Evolutionary conservation across 2,113 vertebrate species (phyloP).

Genomic region (Orthonyx spaldingii): DNA sequence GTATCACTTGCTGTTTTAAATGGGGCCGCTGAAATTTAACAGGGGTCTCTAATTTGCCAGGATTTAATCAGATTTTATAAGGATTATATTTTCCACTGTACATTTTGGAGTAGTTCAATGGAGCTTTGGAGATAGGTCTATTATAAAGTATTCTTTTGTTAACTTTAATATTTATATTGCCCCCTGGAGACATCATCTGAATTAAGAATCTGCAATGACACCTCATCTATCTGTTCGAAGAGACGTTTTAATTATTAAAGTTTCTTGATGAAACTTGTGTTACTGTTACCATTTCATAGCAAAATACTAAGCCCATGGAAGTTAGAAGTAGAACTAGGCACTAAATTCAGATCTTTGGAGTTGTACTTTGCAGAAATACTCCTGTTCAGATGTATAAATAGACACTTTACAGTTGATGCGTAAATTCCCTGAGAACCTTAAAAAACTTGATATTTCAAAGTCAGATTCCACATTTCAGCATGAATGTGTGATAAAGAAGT

Average conservation of each 20-base stretch:
- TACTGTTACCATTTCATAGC: background rate
- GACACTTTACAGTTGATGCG: rapidly evolving
- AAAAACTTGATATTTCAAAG: background rate
- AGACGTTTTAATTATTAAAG: background rate
- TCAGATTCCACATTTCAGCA: background rate
- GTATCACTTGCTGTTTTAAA: background rate
- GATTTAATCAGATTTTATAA: background rate
- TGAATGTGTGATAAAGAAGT: background rate
- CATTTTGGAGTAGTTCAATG: background rate
- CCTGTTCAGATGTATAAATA: background rate
- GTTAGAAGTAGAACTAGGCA: background rate
- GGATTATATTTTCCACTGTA: background rate
- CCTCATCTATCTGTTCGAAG: background rate
- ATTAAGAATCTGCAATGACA: background rate
- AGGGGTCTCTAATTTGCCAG: background rate
- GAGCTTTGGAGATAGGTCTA: background rate
- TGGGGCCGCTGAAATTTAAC: background rate
- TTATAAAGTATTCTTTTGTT: background rate
- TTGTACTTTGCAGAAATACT: background rate
- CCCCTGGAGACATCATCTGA: background rate
- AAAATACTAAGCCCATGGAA: background rate
- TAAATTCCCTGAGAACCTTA: background rate
- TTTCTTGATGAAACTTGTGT: background rate
- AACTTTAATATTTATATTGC: background rate
- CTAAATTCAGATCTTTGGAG: background rate